Conservation (phyloP, 2,113 vertebrate species). For the Symphodus melops region DNA sequence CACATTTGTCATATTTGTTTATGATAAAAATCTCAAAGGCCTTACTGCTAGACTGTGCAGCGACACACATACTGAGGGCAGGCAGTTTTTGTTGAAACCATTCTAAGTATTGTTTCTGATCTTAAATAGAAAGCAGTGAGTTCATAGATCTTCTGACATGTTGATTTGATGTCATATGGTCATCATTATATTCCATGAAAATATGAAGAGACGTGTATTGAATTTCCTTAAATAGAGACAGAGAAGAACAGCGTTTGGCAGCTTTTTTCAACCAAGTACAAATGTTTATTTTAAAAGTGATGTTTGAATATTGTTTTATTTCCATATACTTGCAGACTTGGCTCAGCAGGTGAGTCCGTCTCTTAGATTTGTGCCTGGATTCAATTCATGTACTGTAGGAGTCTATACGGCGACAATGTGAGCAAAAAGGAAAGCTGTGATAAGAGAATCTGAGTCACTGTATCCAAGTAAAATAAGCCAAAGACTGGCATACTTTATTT, state of each 20-base stretch:
- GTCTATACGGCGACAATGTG: constrained; percentile 53
- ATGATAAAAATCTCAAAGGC: constrained; percentile 13
- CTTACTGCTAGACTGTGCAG: not conserved
- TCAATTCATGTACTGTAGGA: constrained; percentile 54
- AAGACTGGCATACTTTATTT: constrained; percentile 70
- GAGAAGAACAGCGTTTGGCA: constrained; percentile 44
- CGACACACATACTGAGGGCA: not conserved
- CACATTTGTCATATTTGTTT: not conserved
- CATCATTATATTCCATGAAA: constrained; percentile 51
- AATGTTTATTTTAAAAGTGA: constrained; percentile 78
- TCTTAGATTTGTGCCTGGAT: constrained; percentile 55
- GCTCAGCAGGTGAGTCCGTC: constrained; percentile 60
- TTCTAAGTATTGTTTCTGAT: constrained; percentile 40
- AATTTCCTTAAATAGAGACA: constrained; percentile 66
- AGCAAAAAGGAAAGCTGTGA: constrained; percentile 61
- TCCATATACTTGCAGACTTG: constrained; percentile 68
- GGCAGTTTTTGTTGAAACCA: not conserved
- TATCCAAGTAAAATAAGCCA: constrained; percentile 76
- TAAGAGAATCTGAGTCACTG: constrained; percentile 69
- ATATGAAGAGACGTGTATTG: constrained; percentile 63
- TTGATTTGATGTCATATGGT: constrained; percentile 45
- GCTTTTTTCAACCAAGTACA: constrained; percentile 40
- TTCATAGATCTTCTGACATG: constrained; percentile 40
- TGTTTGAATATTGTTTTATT: constrained; percentile 79
- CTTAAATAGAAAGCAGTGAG: constrained; percentile 41